Base-by-base conservation (phyloP, 2,888 invertebrate species). In the Atrina japonica region DNA sequence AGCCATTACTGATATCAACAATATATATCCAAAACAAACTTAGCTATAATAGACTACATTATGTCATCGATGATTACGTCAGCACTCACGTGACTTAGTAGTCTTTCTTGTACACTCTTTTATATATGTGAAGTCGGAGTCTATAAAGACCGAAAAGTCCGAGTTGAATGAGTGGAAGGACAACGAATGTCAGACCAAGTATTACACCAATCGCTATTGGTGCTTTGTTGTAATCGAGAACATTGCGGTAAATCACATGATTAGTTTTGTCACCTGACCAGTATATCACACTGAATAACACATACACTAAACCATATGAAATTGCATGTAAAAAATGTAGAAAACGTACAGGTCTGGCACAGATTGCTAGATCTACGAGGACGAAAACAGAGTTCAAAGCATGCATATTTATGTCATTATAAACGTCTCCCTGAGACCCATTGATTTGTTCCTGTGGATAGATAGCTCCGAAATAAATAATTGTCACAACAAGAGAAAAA, bases 171-270 rank as follows among this genome's bases (percentile, higher is more conserved):
- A 84, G 41, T 3, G 82, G 80, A 1, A 81, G 66, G 0, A 74
- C 65, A 1, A 84, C 43, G 2, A 84, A 16, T 3, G 72, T 69
- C 23, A 86, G 16, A 0, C 77, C 61, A 14, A 72, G 40, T 6
- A 79, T 67, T 14, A 83, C 59, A 0, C 71, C 69, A 2, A 68
- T 21, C 11, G 84, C 80, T 35, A 67, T 59, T 1, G 77, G 82
- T 0, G 87, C 85, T 11, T 81, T 60, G 63, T 84, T 88, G 87
- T 88, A 89, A 66, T 89, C 88, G 18, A 89, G 64, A 2, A 89
- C 82, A 0, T 79, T 77, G n/a, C n/a, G n/a, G 66, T 89, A 89
- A 1, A 89, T 61, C 3, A 88, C 84, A 52, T 84, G 79, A n/a
- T 73, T 75, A 9, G 63, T 59, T n/a, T 77, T 82, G 65, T 88